Evolutionary conservation across 2,888 invertebrate species (phyloP).

Genomic region (Thalpophila matura): DNA sequence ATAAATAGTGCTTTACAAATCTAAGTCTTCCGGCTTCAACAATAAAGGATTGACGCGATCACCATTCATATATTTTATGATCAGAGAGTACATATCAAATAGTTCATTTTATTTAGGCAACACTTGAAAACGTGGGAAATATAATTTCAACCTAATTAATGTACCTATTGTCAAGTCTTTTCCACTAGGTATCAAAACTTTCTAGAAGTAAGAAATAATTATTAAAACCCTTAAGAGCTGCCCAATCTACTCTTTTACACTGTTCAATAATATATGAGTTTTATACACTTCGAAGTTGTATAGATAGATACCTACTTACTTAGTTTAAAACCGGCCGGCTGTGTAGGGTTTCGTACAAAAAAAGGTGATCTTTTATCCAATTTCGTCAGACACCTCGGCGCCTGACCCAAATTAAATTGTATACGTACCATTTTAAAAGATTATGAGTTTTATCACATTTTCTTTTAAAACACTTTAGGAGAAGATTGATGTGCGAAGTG

Average conservation of each 20-base stretch:
- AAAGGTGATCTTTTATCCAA: conserved; percentile 57
- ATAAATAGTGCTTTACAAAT: conserved; percentile 58
- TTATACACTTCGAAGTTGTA: conserved; percentile 19
- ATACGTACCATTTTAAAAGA: conserved; percentile 52
- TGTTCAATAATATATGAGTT: too few relatives aligned
- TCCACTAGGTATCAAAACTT: not conserved
- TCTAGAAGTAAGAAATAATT: conserved; percentile 10
- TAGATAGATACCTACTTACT: too few relatives aligned
- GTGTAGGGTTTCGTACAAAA: conserved; percentile 58
- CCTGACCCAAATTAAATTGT: conserved; percentile 65
- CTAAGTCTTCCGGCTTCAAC: conserved; percentile 48
- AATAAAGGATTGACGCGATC: conserved; percentile 35
- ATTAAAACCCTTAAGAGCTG: conserved; percentile 19
- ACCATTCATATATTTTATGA: conserved; percentile 15
- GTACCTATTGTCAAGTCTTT: not conserved
- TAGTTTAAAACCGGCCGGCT: conserved; percentile 44
- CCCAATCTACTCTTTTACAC: conserved; percentile 18
- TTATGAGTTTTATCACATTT: conserved; percentile 13
- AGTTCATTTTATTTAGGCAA: conserved; percentile 10
- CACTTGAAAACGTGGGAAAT: not conserved
- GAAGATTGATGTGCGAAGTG: too few relatives aligned
- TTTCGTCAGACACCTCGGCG: conserved; percentile 77
- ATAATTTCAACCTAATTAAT: too few relatives aligned
- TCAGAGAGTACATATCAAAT: not conserved
- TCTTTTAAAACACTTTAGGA: conserved; percentile 1